phyloP scores from a whole-genome alignment of 2,113 vertebrate genomes.

The Chaetorhynchus papuensis region DNA sequence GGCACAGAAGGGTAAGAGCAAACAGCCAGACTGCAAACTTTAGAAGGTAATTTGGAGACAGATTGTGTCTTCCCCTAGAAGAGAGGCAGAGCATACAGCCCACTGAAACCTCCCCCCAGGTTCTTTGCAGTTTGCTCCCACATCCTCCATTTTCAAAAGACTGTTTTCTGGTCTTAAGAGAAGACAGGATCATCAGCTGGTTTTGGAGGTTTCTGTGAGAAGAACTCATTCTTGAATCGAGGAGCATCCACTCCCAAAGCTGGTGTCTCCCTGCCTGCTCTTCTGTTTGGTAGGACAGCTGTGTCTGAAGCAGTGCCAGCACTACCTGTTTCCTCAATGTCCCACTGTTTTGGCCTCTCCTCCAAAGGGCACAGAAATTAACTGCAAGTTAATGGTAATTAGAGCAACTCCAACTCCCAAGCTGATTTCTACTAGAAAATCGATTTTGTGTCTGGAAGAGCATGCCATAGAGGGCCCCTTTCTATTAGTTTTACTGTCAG shows the following conservation, averaged over 20 bases:
- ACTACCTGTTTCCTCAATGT: neutral
- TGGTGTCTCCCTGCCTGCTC: neutral
- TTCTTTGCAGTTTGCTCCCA: neutral
- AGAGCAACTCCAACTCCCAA: neutral
- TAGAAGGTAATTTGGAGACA: neutral
- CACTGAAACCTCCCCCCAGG: neutral
- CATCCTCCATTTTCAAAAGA: neutral
- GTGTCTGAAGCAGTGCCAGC: neutral
- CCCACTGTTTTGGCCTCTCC: neutral
- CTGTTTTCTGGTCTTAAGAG: neutral
- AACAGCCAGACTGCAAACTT: neutral
- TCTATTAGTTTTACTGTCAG: neutral
- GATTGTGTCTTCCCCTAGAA: neutral
- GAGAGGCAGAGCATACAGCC: neutral
- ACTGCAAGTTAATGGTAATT: slow-evolving; percentile 29
- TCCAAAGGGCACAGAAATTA: slow-evolving; percentile 27
- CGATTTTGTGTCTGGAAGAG: neutral
- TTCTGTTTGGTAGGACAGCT: accelerated
- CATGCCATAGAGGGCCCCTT: neutral
- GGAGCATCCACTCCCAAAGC: neutral
- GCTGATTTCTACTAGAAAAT: slow-evolving; percentile 15
- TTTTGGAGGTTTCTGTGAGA: neutral
- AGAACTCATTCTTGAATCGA: neutral
- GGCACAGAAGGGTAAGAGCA: neutral
- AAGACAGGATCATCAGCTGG: neutral